These are phyloP conservation scores for Tanypteryx hageni DNA, from an alignment of 2,888 invertebrate genomes.

Conservation along the genomic window DNA sequence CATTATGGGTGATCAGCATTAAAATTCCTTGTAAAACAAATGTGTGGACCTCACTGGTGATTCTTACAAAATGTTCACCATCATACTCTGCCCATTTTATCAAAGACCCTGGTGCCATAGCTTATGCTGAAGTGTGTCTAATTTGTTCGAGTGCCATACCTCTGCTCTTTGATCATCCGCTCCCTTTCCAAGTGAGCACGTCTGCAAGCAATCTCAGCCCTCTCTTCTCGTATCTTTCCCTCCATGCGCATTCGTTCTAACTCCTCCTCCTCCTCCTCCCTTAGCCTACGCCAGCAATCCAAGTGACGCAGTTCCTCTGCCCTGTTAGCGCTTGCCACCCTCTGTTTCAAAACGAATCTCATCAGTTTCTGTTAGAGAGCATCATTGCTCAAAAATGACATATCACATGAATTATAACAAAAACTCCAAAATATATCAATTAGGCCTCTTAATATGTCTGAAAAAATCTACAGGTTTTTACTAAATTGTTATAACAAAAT, in stretches of 20 bases:
- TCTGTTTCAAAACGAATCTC: conserved; percentile 67
- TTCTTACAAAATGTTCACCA: background rate
- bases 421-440: too few species aligned
- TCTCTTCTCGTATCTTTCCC: conserved; percentile 67
- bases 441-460: too few species aligned
- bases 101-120: background rate
- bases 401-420: too few species aligned
- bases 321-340: conserved; percentile 70
- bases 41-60: too few species aligned
- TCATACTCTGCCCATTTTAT: background rate
- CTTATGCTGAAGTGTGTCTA: background rate
- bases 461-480: too few species aligned
- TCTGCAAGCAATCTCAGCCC: conserved; percentile 66
- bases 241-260: conserved; percentile 67
- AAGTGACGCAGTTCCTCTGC: conserved; percentile 70
- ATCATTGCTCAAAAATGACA: too few species aligned
- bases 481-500: too few species aligned
- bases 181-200: conserved; percentile 66
- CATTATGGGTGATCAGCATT: too few species aligned
- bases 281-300: conserved; percentile 67
- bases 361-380: background rate
- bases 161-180: conserved; percentile 67
- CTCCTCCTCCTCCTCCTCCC: conserved; percentile 66
- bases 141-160: background rate
- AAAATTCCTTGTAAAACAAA: too few species aligned